These are phyloP conservation scores for Turritopsis rubra DNA, from an alignment of 30 jellyfish, hydroid and myxozoan genomes.

Conservation along the genomic window DNA sequence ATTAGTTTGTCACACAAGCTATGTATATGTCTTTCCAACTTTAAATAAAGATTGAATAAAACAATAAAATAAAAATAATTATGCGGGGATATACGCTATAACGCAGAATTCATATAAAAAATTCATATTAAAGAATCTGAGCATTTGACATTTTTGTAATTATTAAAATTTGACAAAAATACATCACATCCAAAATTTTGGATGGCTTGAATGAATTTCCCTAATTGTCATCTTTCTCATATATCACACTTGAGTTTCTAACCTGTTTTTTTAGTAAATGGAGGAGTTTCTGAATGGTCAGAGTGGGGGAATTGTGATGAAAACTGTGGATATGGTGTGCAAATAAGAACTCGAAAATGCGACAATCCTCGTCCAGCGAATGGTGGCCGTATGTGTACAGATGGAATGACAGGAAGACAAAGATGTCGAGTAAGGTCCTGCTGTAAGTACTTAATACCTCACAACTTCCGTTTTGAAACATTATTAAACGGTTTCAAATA, in stretches of 20 bases:
- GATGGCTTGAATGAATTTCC: too few relatives aligned
- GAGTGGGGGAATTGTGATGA: slow-evolving; percentile 36
- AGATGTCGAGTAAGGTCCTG: slow-evolving; percentile 28
- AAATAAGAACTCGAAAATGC: slow-evolving; percentile 32
- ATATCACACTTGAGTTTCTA: neutral
- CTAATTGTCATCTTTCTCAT: neutral
- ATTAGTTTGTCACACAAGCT: too few relatives aligned
- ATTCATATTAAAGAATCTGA: too few relatives aligned
- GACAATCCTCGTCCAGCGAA: slow-evolving; percentile 41
- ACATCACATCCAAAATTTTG: too few relatives aligned
- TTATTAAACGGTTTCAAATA: neutral
- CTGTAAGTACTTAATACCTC: slow-evolving; percentile 3
- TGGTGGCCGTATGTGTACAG: slow-evolving; percentile 38
- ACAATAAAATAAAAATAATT: too few relatives aligned
- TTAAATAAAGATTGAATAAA: too few relatives aligned
- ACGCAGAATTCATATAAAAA: too few relatives aligned
- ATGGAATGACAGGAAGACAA: slow-evolving; percentile 8
- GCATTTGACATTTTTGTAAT: too few relatives aligned
- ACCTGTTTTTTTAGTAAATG: slow-evolving; percentile 24
- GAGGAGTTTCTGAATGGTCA: slow-evolving; percentile 36
- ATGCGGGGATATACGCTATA: too few relatives aligned
- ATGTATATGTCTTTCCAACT: too few relatives aligned
- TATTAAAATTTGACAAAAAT: too few relatives aligned
- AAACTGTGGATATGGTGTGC: slow-evolving; percentile 36
- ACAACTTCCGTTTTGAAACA: neutral